These are phyloP conservation scores for Sympetrum striolatum DNA, from an alignment of 2,888 invertebrate genomes.

Conservation along the genomic window DNA sequence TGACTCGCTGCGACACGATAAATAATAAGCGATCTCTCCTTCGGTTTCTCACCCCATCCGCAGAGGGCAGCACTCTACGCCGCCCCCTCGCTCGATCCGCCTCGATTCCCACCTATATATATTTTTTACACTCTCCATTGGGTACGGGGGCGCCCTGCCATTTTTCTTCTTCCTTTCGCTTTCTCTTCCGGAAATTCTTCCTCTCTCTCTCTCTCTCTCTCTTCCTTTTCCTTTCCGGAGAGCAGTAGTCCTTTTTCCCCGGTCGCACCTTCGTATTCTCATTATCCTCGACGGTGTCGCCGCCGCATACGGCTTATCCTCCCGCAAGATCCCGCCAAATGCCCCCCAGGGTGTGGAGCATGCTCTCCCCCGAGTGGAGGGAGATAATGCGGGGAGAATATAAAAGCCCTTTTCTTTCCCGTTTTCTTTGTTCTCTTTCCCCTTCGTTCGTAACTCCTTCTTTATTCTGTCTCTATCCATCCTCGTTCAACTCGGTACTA, in stretches of 20 bases:
- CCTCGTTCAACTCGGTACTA: background rate
- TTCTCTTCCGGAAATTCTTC: background rate
- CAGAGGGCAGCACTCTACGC: background rate
- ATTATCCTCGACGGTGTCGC: background rate
- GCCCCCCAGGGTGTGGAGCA: background rate
- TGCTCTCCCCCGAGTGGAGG: background rate
- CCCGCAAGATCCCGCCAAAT: background rate
- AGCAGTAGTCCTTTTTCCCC: background rate
- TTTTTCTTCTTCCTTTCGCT: background rate
- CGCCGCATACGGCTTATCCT: background rate
- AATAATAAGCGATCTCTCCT: background rate
- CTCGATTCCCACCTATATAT: background rate
- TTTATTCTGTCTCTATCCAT: background rate
- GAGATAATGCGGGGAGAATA: background rate
- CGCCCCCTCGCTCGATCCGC: background rate
- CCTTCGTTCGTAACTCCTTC: background rate
- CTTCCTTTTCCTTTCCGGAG: no score
- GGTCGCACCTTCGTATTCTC: background rate
- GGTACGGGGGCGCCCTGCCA: background rate
- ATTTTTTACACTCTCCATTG: background rate
- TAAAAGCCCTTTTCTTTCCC: background rate
- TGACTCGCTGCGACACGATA: conserved; percentile 17
- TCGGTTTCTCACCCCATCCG: background rate
- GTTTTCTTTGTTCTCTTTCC: background rate
- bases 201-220: background rate